Conservation (phyloP, 2,888 invertebrate genomes). For the Buathra laborator region DNA sequence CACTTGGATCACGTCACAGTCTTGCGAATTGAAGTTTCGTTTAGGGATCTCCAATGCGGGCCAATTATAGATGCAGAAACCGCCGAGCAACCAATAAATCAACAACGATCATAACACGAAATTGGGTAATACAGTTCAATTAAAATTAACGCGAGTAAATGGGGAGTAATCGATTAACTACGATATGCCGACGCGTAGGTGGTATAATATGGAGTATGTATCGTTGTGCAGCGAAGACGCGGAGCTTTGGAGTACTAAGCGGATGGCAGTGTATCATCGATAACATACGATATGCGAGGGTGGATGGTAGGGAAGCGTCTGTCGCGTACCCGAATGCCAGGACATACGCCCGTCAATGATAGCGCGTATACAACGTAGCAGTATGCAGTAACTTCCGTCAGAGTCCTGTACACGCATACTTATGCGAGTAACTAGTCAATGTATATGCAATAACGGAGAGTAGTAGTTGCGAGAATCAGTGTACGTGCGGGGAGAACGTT, state of each 20-base stretch:
- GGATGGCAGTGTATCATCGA: slow-evolving; percentile 10
- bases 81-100: neutral
- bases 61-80: neutral
- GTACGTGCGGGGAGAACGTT: slow-evolving; percentile 8
- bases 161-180: slow-evolving; percentile 13
- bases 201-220: slow-evolving; percentile 15
- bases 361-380: neutral
- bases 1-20: neutral
- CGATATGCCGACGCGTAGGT: neutral
- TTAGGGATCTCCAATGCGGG: neutral
- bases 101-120: neutral
- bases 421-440: neutral
- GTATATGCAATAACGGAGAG: neutral
- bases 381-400: neutral
- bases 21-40: neutral
- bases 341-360: slow-evolving; percentile 14
- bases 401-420: neutral
- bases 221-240: neutral
- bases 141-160: slow-evolving; percentile 11
- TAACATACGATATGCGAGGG: slow-evolving; percentile 14
- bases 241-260: neutral
- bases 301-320: neutral
- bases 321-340: neutral
- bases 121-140: neutral
- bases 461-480: neutral